These are phyloP conservation scores for Gryllus longicercus DNA, from an alignment of 2,888 invertebrate species.

Conservation along the genomic window DNA sequence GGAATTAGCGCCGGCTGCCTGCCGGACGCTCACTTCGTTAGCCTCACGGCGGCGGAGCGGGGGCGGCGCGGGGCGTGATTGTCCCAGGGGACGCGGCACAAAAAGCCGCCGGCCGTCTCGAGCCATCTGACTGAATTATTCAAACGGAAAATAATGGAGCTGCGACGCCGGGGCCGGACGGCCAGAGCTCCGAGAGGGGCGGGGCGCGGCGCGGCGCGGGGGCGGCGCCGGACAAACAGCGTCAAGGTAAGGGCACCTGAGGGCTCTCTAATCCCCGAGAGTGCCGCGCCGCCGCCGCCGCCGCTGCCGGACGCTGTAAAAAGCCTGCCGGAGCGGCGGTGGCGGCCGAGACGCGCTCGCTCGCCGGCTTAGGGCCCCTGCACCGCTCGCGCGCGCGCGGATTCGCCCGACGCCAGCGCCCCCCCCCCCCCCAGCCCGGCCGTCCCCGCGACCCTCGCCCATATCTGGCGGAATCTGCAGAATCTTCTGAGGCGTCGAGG, in stretches of 20 bases:
- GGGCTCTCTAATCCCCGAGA: slow-evolving; percentile 17
- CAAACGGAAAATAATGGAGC: slow-evolving; percentile 43
- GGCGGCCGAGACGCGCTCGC: background rate
- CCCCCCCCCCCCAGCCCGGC: background rate
- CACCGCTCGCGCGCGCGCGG: background rate
- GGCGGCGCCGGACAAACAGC: slow-evolving; percentile 9
- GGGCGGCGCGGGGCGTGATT: slow-evolving; percentile 23
- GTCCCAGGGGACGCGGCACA: slow-evolving; percentile 30
- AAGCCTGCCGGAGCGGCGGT: background rate
- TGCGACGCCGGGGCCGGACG: slow-evolving; percentile 35
- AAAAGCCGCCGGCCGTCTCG: slow-evolving; percentile 29
- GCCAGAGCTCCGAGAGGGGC: slow-evolving; percentile 20
- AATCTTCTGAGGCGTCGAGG: background rate
- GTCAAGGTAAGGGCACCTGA: slow-evolving; percentile 17
- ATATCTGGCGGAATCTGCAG: slow-evolving; percentile 5
- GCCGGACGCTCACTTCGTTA: slow-evolving; percentile 19
- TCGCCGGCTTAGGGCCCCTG: background rate
- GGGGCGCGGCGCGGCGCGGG: slow-evolving; percentile 5
- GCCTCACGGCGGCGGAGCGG: background rate
- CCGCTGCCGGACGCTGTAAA: background rate
- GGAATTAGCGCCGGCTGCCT: slow-evolving; percentile 22
- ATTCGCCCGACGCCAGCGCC: slow-evolving; percentile 12
- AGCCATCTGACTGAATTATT: slow-evolving; percentile 42
- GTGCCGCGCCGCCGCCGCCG: slow-evolving; percentile 9
- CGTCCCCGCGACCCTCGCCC: background rate